A percentile compares a stretch with the other conserved stretches of the same genome.
These are phyloP conservation scores for Ptychochromis oligacanthus DNA, from an alignment of 2,113 vertebrate genomes.

Conservation along the genomic window DNA sequence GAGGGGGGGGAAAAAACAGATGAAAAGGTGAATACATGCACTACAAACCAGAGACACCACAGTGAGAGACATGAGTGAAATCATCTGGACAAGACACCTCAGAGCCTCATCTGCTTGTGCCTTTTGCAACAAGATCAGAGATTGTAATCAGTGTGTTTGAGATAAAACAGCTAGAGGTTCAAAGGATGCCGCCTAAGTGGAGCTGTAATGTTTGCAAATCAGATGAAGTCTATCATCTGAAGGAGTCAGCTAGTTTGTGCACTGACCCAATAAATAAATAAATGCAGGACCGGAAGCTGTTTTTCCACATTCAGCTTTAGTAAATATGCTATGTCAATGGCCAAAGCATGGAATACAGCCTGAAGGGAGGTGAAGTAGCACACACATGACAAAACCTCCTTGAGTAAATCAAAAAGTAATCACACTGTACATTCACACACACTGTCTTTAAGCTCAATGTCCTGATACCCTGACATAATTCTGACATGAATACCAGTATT, in stretches of 20 bases:
- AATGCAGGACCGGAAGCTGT: not conserved
- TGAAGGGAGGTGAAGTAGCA: conserved; percentile 6
- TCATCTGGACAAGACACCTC: conserved; percentile 24
- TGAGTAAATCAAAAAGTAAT: not conserved
- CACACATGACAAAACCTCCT: not conserved
- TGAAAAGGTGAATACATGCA: conserved; percentile 16
- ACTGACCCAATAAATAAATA: no score
- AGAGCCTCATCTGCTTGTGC: not conserved
- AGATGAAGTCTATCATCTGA: conserved; percentile 19
- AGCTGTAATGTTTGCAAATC: conserved; percentile 24
- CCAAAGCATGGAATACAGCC: conserved; percentile 4
- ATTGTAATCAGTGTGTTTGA: conserved; percentile 16
- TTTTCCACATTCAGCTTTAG: conserved; percentile 12
- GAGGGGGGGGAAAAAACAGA: not conserved
- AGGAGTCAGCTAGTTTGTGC: conserved; percentile 4
- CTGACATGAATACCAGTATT: conserved; percentile 1
- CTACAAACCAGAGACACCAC: not conserved
- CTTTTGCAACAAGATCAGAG: conserved; percentile 18
- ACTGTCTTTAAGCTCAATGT: not conserved
- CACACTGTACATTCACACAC: conserved; percentile 4
- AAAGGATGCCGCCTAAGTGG: not conserved
- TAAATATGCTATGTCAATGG: conserved; percentile 21
- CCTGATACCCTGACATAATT: conserved; percentile 11
- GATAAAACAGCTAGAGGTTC: conserved; percentile 12
- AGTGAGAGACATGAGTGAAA: conserved; percentile 22